Percentiles rank a stretch among this genome's conserved stretches.
These are phyloP conservation scores for Saccostrea echinata DNA, from an alignment of 1,140 invertebrate species.

Conservation along the genomic window DNA sequence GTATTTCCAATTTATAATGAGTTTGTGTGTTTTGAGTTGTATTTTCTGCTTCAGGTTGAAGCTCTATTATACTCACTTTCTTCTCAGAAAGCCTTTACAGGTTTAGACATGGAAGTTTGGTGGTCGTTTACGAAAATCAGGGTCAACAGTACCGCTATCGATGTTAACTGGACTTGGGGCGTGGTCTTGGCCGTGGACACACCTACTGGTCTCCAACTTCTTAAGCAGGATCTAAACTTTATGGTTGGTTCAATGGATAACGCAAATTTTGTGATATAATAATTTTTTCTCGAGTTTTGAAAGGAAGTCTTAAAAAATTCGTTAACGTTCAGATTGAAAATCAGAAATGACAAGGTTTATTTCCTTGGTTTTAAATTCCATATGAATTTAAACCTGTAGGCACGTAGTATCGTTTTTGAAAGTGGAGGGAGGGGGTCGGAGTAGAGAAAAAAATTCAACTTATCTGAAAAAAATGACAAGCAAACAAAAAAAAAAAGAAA, in stretches of 20 bases:
- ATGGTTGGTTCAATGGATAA: neutral
- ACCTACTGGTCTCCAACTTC: neutral
- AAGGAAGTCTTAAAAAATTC: too few relatives aligned
- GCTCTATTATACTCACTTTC: neutral
- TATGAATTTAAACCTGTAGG: too few relatives aligned
- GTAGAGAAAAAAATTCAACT: too few relatives aligned
- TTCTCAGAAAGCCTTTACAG: neutral
- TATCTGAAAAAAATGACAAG: too few relatives aligned
- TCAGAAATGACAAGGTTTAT: too few relatives aligned
- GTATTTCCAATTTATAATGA: neutral
- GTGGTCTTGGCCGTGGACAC: slow-evolving; percentile 20
- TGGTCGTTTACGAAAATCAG: neutral
- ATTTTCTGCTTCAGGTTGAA: neutral
- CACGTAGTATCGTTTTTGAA: too few relatives aligned
- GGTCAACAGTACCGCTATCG: neutral
- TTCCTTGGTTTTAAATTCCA: too few relatives aligned
- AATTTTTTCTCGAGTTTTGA: too few relatives aligned
- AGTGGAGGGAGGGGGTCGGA: too few relatives aligned
- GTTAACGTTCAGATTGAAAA: too few relatives aligned
- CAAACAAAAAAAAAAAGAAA: too few relatives aligned
- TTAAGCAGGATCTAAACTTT: slow-evolving; percentile 7
- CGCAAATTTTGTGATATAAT: too few relatives aligned
- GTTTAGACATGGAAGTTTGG: slow-evolving; percentile 24
- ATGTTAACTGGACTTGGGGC: slow-evolving; percentile 5
- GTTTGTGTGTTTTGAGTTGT: neutral